Evolutionary conservation across 1,140 invertebrate genomes (phyloP).

Genomic region (Branchinecta lynchi): DNA sequence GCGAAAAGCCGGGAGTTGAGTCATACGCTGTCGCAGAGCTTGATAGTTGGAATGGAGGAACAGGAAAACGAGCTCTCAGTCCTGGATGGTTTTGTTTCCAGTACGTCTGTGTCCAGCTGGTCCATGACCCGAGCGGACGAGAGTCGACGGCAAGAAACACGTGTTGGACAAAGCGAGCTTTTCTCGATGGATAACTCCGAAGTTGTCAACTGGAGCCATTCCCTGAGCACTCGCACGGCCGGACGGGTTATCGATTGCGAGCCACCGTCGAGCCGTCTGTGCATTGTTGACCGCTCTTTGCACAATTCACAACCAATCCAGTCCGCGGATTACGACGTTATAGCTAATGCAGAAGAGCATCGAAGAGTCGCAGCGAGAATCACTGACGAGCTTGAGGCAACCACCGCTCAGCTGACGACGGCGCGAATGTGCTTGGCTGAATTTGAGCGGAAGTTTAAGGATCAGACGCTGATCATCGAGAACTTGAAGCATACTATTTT

Average conservation of each 20-base stretch:
- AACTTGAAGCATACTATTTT: not conserved
- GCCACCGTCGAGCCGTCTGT: not conserved
- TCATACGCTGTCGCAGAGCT: constrained; percentile 32
- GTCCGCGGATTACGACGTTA: not conserved
- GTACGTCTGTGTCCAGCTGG: constrained; percentile 21
- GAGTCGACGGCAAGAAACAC: not conserved
- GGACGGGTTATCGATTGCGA: not conserved
- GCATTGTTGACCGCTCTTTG: not conserved
- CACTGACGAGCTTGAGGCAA: not conserved
- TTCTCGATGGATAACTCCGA: not conserved
- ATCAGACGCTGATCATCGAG: not conserved
- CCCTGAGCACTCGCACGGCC: not conserved
- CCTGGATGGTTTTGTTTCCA: constrained; percentile 14
- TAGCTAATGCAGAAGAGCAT: not conserved
- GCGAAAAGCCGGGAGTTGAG: constrained; percentile 41
- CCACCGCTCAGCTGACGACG: not conserved
- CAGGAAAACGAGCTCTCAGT: constrained; percentile 20
- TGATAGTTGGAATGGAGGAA: constrained; percentile 26
- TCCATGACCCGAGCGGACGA: constrained; percentile 18
- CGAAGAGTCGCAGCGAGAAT: not conserved
- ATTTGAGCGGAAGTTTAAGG: not conserved
- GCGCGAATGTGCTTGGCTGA: not conserved
- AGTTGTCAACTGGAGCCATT: constrained; percentile 1
- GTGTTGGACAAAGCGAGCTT: not conserved
- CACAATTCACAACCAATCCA: not conserved